These are phyloP conservation scores for Eriosoma lanigerum DNA, from an alignment of 1,140 invertebrate species.

Conservation along the genomic window DNA sequence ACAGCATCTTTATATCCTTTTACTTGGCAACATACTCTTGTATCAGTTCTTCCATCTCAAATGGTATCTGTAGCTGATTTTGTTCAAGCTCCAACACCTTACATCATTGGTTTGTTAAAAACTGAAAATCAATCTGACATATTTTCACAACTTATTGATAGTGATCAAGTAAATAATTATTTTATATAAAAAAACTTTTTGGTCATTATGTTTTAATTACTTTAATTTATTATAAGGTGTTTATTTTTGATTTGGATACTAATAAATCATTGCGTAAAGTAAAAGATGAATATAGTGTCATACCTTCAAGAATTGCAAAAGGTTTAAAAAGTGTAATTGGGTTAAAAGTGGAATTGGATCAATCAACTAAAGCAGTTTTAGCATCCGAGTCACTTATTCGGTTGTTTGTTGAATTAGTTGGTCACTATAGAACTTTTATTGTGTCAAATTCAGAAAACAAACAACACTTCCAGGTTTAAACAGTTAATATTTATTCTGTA, in stretches of 20 bases:
- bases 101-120: slow-evolving; percentile 70
- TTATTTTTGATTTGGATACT: slow-evolving; percentile 69
- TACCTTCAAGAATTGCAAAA: slow-evolving; percentile 65
- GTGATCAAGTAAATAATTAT: slow-evolving; percentile 56
- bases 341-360: slow-evolving; percentile 63
- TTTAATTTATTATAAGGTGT: slow-evolving; percentile 56
- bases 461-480: slow-evolving; percentile 60
- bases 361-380: slow-evolving; percentile 64
- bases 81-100: slow-evolving; percentile 73
- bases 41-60: slow-evolving; percentile 71
- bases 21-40: slow-evolving; percentile 77
- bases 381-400: slow-evolving; percentile 69
- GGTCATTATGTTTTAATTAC: not conserved
- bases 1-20: slow-evolving; percentile 77
- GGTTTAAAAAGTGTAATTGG: slow-evolving; percentile 63
- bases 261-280: slow-evolving; percentile 61
- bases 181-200: not conserved
- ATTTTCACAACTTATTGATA: slow-evolving; percentile 55
- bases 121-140: slow-evolving; percentile 59
- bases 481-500: too few species aligned
- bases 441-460: slow-evolving; percentile 58
- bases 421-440: slow-evolving; percentile 65
- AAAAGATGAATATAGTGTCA: slow-evolving; percentile 67
- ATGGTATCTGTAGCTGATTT: slow-evolving; percentile 66
- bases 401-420: slow-evolving; percentile 68